Evolutionary conservation across 2,888 invertebrate species (phyloP).

Genomic region (Resseliella maxima): DNA sequence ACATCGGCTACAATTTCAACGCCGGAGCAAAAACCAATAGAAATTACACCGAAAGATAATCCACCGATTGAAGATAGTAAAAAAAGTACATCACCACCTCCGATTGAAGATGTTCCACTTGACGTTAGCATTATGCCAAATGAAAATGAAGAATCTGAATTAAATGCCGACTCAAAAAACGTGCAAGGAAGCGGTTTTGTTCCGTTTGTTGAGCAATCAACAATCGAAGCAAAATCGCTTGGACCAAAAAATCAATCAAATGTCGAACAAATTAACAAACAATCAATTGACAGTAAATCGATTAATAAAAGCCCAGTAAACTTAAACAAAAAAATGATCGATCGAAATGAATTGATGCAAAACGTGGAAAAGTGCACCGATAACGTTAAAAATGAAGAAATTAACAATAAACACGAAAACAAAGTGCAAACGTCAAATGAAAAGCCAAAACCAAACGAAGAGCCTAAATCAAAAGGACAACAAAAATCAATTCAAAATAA

Average conservation of each 20-base stretch:
- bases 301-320: background rate
- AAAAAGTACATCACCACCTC: background rate
- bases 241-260: background rate
- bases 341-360: background rate
- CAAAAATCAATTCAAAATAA: too few relatives aligned
- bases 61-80: background rate
- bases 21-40: background rate
- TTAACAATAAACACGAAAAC: background rate
- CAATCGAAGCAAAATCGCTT: slow-evolving; percentile 55
- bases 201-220: slow-evolving; percentile 57
- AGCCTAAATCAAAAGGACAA: background rate
- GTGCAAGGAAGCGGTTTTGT: slow-evolving; percentile 59
- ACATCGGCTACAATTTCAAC: background rate
- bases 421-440: background rate
- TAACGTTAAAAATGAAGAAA: background rate
- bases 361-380: background rate
- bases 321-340: background rate
- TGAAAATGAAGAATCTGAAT: slow-evolving; percentile 10
- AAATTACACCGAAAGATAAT: slow-evolving; percentile 7
- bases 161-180: slow-evolving; percentile 58
- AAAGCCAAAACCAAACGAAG: background rate
- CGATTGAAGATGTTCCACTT: slow-evolving; percentile 27
- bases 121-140: slow-evolving; percentile 54
- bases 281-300: background rate
- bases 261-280: slow-evolving; percentile 54